Evolutionary conservation across 1,140 invertebrate genomes (phyloP), one percentile per base, ranked within the genome.

Genomic region (Coptotermes formosanus): DNA sequence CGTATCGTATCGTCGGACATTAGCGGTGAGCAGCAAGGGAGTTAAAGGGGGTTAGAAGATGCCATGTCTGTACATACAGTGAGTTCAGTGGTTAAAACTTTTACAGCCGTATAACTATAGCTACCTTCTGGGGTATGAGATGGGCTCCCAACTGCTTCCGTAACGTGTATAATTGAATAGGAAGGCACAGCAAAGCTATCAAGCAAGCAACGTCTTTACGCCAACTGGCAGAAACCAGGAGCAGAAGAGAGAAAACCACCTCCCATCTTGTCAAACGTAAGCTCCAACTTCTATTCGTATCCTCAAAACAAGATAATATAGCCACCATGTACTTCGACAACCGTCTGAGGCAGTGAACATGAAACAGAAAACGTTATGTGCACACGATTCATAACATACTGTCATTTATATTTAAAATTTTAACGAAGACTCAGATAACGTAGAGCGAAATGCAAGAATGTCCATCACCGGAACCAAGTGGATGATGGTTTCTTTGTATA

Each of bases 1-100:
- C n/a, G 64, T 75, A 75, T 75, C 64, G 64, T 75, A 75, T 75
- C n/a, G 64, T 75, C 64, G 64, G 64, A 75, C n/a, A 75, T 64
- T 75, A 75, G 64, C 64, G n/a, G 64, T 75, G n/a, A 75, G 25
- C 64, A 30, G 64, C 9, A 75, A 12, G 64, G n/a, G 25, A 75
- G 64, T 30, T 75, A n/a, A 75, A 75, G 4, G 52, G 52, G 52
- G 52, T 55, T 55, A 21, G 14, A 48, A 48, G 59, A 64, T 64
- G 21, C 59, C 59, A 64, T 64, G 59, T 12, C 19, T 21, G 52
- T 55, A 55, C 52, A 16, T 55, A 55, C 52, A 55, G 7, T 30
- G 25, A 75, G 64, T 30, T 75, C 64, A 75, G 25, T 75, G 64
- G 64, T 75, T 75, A 75, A 75, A 75, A 75, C n/a, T 6, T 75